Conservation (phyloP, 2,888 invertebrate genomes). For the Zaprionus bogoriensis region DNA sequence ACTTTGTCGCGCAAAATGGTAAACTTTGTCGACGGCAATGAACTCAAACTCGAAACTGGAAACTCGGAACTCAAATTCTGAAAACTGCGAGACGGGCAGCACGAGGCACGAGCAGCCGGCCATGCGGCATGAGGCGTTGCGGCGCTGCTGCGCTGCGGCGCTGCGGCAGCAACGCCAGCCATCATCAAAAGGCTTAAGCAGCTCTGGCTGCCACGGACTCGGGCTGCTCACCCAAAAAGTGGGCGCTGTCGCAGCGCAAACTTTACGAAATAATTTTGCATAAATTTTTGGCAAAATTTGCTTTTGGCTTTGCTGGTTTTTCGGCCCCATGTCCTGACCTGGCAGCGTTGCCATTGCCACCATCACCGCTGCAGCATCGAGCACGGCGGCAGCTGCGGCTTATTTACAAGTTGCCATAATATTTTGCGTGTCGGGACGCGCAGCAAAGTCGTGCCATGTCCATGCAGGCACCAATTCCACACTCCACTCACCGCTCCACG, state of each 20-base stretch:
- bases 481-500: not conserved
- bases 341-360: constrained; percentile 31
- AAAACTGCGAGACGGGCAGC: constrained; percentile 27
- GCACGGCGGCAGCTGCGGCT: constrained; percentile 68
- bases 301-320: constrained; percentile 67
- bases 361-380: constrained; percentile 26
- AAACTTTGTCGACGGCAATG: constrained; percentile 73
- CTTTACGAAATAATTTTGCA: constrained; percentile 80
- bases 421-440: constrained; percentile 68
- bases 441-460: constrained; percentile 37
- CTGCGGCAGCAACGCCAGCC: constrained; percentile 18
- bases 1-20: constrained; percentile 77
- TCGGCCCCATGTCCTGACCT: constrained; percentile 17
- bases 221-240: constrained; percentile 44
- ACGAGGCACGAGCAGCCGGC: not conserved
- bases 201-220: constrained; percentile 45
- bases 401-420: constrained; percentile 78
- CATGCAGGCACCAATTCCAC: constrained; percentile 3
- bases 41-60: constrained; percentile 65
- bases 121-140: not conserved
- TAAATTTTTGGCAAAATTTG: constrained; percentile 77
- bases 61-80: constrained; percentile 37
- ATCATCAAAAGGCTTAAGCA: constrained; percentile 77
- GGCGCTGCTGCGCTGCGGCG: too few species aligned
- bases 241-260: constrained; percentile 63